Evolutionary conservation across 2,888 invertebrate species (phyloP).

Genomic region (Tanytarsus gracilentus): DNA sequence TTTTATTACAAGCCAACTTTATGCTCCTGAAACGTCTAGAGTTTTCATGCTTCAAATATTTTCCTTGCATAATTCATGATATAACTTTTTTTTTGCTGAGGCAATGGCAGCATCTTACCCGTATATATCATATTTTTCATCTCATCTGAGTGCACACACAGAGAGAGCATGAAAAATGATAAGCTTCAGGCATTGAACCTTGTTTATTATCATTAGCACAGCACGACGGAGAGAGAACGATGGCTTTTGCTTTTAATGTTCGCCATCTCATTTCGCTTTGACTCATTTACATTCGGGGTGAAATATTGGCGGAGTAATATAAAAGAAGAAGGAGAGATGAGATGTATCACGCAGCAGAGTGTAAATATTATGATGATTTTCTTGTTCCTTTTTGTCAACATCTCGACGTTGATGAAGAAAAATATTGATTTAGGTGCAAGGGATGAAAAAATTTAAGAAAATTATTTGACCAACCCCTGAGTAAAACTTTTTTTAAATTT

Average conservation of each 20-base stretch:
- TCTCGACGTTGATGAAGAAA: too few relatives aligned
- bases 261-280: neutral
- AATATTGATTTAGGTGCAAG: too few relatives aligned
- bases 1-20: conserved; percentile 26
- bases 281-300: too few relatives aligned
- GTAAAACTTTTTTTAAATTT: too few relatives aligned
- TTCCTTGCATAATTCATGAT: conserved; percentile 23
- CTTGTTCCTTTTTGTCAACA: too few relatives aligned
- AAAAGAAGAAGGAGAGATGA: too few relatives aligned
- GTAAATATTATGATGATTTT: too few relatives aligned
- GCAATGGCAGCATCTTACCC: neutral
- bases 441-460: too few relatives aligned
- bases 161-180: neutral
- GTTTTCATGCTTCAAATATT: conserved; percentile 20
- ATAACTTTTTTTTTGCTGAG: conserved; percentile 18
- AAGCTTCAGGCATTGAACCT: conserved; percentile 24
- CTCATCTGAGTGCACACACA: neutral
- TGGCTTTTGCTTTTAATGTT: conserved; percentile 15
- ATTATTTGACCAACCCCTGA: too few relatives aligned
- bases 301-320: too few relatives aligned
- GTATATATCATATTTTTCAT: neutral
- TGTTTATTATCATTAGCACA: conserved; percentile 11
- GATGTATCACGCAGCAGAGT: too few relatives aligned
- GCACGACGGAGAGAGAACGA: too few relatives aligned
- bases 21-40: conserved; percentile 14